These are phyloP conservation scores for Folsomia candida DNA, from an alignment of 2,888 invertebrate genomes.

Conservation along the genomic window DNA sequence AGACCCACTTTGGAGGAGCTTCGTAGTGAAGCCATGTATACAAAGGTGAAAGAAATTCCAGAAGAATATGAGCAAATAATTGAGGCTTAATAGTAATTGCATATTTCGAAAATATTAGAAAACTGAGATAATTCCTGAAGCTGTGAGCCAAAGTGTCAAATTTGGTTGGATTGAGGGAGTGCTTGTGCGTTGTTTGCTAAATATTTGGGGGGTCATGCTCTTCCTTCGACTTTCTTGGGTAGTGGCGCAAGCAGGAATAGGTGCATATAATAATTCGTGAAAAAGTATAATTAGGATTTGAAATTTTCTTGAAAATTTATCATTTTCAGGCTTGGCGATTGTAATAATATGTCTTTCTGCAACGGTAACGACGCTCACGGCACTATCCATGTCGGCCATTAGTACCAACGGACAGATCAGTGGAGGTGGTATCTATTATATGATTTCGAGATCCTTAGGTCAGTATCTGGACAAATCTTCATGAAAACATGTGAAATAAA, in stretches of 20 bases:
- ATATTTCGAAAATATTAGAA: slow-evolving; percentile 33
- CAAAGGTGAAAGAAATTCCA: slow-evolving; percentile 45
- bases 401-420: slow-evolving; percentile 45
- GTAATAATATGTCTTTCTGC: slow-evolving; percentile 50
- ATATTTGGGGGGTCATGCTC: slow-evolving; percentile 61
- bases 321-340: slow-evolving; percentile 50
- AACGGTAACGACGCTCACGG: slow-evolving; percentile 49
- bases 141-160: slow-evolving; percentile 42
- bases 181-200: slow-evolving; percentile 56
- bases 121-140: slow-evolving; percentile 28
- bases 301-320: slow-evolving; percentile 7
- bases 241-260: slow-evolving; percentile 59
- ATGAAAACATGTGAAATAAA: too few species aligned
- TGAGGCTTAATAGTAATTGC: background rate
- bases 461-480: too few species aligned
- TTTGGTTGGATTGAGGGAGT: slow-evolving; percentile 51
- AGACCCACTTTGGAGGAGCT: slow-evolving; percentile 51
- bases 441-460: slow-evolving; percentile 50
- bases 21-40: slow-evolving; percentile 48
- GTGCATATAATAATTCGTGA: slow-evolving; percentile 15
- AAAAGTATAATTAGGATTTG: background rate
- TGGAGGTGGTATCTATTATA: slow-evolving; percentile 50
- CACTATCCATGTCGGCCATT: slow-evolving; percentile 49
- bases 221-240: slow-evolving; percentile 63
- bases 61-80: background rate